Evolutionary conservation across 2,888 invertebrate genomes (phyloP), one percentile per base, ranked within the genome.

Genomic region (Teleiodes luculella): DNA sequence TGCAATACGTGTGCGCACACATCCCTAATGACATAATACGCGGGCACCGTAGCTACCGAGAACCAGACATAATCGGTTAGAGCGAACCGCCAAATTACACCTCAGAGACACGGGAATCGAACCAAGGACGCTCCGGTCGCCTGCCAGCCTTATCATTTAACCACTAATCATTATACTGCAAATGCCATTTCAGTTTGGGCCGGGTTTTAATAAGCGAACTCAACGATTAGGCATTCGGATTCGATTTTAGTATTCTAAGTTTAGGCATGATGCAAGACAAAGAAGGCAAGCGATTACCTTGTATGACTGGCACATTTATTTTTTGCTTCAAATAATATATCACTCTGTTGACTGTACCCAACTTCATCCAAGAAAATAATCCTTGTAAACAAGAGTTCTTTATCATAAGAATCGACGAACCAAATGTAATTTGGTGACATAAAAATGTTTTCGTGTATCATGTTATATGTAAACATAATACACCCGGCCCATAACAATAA

Each of bases 51-150:
- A 76, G 85, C 83, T 89, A 85, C 89, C 87, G 76, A 85, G 89
- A 87, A 87, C 64, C 80, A 67, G 70, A 61, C 76, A 37, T 88
- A 89, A 89, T 88, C 86, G 87, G 74, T 85, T 86, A 81, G 77
- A 72, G 77, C 78, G 87, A 86, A 86, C 80, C 76, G 69, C 76
- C 70, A 89, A 89, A 89, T 89, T 89, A 85, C 83, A 87, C 78
- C 69, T 78, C 83, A 88, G 83, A 88, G 88, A 88, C 88, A 88
- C 86, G 80, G 84, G 84, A 85, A 76, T 81, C 84, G 74, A 76
- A 78, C 79, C 86, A 87, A 89, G 88, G 88, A 83, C 89, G 82
- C 78, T 67, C 70, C 66, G 89, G 88, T 88, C 89, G 76, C 72
- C 70, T 64, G 75, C 72, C 70, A 64, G 76, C 79, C 80, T 86